A percentile compares a stretch with the other conserved stretches of the same genome.
Evolutionary conservation across 2,888 invertebrate genomes (phyloP).

Genomic region (Psylliodes chrysocephalus): DNA sequence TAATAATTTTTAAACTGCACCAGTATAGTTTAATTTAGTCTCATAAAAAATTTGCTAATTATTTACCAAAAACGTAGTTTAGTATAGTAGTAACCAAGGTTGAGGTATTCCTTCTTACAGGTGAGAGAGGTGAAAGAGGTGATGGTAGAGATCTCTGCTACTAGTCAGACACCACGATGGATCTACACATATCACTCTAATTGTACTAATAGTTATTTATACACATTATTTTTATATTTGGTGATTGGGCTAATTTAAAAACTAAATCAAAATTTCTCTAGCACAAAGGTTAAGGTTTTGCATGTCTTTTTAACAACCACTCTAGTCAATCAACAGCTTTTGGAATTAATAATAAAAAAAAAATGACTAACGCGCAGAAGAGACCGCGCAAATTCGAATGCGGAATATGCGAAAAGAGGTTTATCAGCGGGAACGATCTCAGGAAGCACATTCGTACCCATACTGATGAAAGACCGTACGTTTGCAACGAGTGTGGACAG

Average conservation of each 20-base stretch:
- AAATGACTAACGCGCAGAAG: slow-evolving; percentile 67
- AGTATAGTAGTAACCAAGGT: slow-evolving; percentile 38
- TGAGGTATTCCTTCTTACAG: slow-evolving; percentile 55
- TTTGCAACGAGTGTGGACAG: slow-evolving; percentile 72
- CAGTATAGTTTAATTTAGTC: too few species aligned
- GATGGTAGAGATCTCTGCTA: slow-evolving; percentile 45
- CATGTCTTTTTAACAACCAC: slow-evolving; percentile 13
- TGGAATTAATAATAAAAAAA: slow-evolving; percentile 56
- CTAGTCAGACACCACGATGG: slow-evolving; percentile 49
- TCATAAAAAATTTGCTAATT: too few species aligned
- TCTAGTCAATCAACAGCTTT: slow-evolving; percentile 17
- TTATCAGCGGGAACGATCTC: slow-evolving; percentile 73
- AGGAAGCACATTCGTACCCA: slow-evolving; percentile 76
- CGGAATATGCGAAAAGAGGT: slow-evolving; percentile 72
- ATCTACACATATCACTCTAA: slow-evolving; percentile 48
- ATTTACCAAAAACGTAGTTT: background rate
- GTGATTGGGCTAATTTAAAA: slow-evolving; percentile 34
- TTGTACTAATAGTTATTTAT: slow-evolving; percentile 35
- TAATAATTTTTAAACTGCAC: too few species aligned
- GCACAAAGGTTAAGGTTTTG: slow-evolving; percentile 29
- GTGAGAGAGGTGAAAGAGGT: slow-evolving; percentile 52
- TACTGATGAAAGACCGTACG: slow-evolving; percentile 71
- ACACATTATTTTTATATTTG: too few species aligned
- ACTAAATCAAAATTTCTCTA: slow-evolving; percentile 28
- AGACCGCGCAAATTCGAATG: slow-evolving; percentile 67